These are phyloP conservation scores for Nothoprocta pentlandii DNA, from an alignment of 2,113 vertebrate species.

Conservation along the genomic window DNA sequence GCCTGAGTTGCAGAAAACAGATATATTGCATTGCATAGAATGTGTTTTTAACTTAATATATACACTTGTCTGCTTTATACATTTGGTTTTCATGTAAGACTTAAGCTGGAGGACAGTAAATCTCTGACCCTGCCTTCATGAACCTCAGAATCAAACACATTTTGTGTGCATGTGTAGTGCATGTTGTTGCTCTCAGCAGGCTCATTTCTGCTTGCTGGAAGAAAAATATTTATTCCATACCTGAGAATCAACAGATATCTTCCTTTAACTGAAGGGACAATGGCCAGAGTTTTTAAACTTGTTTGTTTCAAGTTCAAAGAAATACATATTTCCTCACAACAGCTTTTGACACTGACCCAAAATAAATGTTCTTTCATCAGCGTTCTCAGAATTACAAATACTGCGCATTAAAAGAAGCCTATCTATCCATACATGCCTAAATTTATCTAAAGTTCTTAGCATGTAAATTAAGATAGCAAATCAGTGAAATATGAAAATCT, in stretches of 20 bases:
- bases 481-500: not conserved
- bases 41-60: not conserved
- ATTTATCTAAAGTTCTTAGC: not conserved
- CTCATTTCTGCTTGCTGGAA: slow-evolving; percentile 29
- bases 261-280: slow-evolving; percentile 50
- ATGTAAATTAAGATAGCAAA: not conserved
- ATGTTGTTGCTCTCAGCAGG: slow-evolving; percentile 33
- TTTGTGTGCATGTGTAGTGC: not conserved
- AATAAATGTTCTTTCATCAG: slow-evolving; percentile 59
- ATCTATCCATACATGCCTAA: not conserved
- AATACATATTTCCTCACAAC: slow-evolving; percentile 40
- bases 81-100: not conserved
- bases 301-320: slow-evolving; percentile 59
- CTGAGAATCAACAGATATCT: slow-evolving; percentile 34
- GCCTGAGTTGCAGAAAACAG: not conserved
- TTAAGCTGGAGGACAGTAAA: not conserved
- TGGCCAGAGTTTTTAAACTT: slow-evolving; percentile 33
- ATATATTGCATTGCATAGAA: not conserved
- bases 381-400: slow-evolving; percentile 10
- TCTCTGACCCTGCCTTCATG: not conserved
- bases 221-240: slow-evolving; percentile 34
- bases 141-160: not conserved
- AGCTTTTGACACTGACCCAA: slow-evolving; percentile 1
- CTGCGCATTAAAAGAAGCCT: not conserved
- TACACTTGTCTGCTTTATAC: not conserved